Percentiles rank a stretch among this genome's conserved stretches.
These are phyloP conservation scores for Gila orcuttii DNA, from an alignment of 2,113 vertebrate species.

Conservation along the genomic window DNA sequence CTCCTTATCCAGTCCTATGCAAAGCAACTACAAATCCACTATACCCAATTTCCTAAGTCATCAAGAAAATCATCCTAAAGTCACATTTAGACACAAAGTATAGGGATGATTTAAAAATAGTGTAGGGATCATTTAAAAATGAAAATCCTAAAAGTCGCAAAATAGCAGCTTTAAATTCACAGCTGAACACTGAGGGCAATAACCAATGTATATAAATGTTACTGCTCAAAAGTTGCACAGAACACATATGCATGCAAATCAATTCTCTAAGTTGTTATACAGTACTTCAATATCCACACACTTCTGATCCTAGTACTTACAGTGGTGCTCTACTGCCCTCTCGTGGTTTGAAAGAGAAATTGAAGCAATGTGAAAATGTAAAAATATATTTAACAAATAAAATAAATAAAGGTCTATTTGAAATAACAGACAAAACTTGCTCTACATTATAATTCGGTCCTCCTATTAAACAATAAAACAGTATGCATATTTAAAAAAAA, in stretches of 20 bases:
- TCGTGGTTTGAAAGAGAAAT: background rate
- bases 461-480: background rate
- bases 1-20: too few relatives aligned
- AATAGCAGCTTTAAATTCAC: background rate
- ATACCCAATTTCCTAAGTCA: too few relatives aligned
- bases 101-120: background rate
- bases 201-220: background rate
- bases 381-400: background rate
- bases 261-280: background rate
- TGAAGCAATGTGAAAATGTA: background rate
- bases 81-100: background rate
- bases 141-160: background rate
- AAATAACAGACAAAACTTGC: background rate
- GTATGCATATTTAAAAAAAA: background rate
- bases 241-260: background rate
- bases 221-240: background rate
- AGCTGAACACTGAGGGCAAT: background rate
- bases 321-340: slow-evolving; percentile 11
- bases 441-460: background rate
- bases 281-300: background rate
- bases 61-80: background rate
- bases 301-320: too few relatives aligned
- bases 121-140: background rate
- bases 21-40: too few relatives aligned
- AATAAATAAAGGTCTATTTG: background rate